Evolutionary conservation across 2,797 vertebrate genomes (phyloP).

Genomic region (Muscicapa striata): DNA sequence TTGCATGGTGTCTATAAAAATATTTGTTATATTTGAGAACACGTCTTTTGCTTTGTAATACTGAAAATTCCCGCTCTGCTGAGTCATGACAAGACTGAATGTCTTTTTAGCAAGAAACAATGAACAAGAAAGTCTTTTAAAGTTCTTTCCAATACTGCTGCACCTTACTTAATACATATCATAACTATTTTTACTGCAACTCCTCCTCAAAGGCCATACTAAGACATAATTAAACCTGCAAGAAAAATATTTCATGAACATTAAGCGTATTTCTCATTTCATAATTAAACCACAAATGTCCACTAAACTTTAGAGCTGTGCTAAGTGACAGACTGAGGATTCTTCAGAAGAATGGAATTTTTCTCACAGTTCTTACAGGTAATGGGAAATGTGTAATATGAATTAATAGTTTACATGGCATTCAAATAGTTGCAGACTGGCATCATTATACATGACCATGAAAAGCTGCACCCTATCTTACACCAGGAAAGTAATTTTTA

Average conservation of each 20-base stretch:
- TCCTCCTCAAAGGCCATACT: not conserved
- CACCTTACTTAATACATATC: not conserved
- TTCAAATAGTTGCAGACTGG: not conserved
- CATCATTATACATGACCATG: not conserved
- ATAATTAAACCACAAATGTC: not conserved
- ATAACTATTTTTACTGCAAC: not conserved
- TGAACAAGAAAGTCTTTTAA: not conserved
- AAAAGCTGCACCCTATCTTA: not conserved
- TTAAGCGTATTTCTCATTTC: not conserved
- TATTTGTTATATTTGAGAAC: not conserved
- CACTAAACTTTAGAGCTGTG: not conserved
- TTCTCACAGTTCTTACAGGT: not conserved
- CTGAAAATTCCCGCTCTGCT: not conserved
- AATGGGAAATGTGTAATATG: not conserved
- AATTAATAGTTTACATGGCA: not conserved
- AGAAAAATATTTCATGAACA: not conserved
- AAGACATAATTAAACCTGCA: not conserved
- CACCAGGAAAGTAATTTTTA: not conserved
- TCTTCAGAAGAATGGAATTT: not conserved
- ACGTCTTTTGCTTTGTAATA: not conserved
- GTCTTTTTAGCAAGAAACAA: not conserved
- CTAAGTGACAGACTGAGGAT: not conserved
- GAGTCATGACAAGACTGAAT: not conserved
- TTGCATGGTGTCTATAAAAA: not conserved
- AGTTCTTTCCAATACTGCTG: not conserved